Evolutionary conservation across 2,113 vertebrate genomes (phyloP), one percentile per base, ranked within the genome.

Genomic region (Percina caprodes): DNA sequence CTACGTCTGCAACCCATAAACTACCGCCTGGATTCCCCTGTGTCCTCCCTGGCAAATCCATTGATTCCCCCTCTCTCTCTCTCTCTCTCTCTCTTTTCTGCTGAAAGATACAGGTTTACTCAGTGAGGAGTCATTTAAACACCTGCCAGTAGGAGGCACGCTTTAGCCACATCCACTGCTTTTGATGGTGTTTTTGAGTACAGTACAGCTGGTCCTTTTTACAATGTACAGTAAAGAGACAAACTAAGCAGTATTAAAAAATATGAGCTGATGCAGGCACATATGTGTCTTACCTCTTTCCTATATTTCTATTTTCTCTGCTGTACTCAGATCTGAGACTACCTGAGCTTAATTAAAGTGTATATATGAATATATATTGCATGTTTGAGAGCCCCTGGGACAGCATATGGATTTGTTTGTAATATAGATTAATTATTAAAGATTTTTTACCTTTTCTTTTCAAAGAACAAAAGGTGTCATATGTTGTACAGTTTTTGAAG

Each of bases 141-240:
- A 73, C 5, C 24, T 0, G n/a, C 91, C 93, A 91, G 90, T 90
- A 94, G 92, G 87, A 88, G 92, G 82, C 93, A 93, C 85, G 67
- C 86, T 94, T 94, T 78, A 92, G 86, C 91, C 76, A 86, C 79
- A 74, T 55, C 58, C 52, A 1, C 48, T 39, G 33, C 51, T 61
- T 69, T 14, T 66, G n/a, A 42, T 23, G 56, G 15, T 21, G 23
- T 30, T 56, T 61, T 46, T 2, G n/a, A 52, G 58, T 46, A 2
- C 19, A 24, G 30, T 4, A 12, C 8, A 7, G 35, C 48, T 35
- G 56, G 19, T 49, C 19, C 71, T 39, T 69, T 30, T 24, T 46
- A 58, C 42, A n/a, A 58, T 61, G 33, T 58, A 72, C 65, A 66
- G 30, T 42, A 68, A 55, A 70, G 48, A 65, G 7, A 78, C 19